Evolutionary conservation across 2,797 vertebrate genomes (phyloP).

Genomic region (Neolamprologus multifasciatus): DNA sequence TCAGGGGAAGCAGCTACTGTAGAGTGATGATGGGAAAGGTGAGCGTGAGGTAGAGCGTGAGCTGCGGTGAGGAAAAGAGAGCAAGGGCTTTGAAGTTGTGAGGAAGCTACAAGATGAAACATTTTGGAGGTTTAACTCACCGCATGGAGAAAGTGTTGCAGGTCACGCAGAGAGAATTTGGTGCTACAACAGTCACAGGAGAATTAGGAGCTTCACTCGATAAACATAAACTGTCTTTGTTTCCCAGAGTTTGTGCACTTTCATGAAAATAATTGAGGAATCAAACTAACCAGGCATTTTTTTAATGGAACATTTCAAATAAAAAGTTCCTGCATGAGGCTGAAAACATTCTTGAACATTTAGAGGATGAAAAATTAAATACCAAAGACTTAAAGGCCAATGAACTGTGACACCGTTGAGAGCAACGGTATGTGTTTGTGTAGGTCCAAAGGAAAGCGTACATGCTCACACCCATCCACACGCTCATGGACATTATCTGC

Average conservation of each 20-base stretch:
- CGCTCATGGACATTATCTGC: background rate
- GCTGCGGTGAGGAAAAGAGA: background rate
- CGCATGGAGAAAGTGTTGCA: background rate
- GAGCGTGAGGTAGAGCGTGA: background rate
- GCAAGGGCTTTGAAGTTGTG: background rate
- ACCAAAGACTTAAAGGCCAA: conserved; percentile 7
- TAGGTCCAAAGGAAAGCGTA: background rate
- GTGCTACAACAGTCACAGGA: background rate
- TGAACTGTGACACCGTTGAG: conserved; percentile 6
- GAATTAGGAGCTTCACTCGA: background rate
- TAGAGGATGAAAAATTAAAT: background rate
- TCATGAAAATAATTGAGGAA: background rate
- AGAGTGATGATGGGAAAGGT: background rate
- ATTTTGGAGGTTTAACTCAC: background rate
- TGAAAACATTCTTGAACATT: background rate
- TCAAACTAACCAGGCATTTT: background rate
- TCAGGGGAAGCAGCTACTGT: background rate
- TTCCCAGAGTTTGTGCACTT: background rate
- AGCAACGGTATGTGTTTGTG: background rate
- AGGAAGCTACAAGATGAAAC: background rate
- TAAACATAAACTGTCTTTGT: background rate
- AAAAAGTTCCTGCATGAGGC: background rate
- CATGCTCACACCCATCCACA: background rate
- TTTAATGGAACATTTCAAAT: background rate
- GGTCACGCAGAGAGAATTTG: background rate